Evolutionary conservation across 2,113 vertebrate species (phyloP).

Genomic region (Scopus umbretta): DNA sequence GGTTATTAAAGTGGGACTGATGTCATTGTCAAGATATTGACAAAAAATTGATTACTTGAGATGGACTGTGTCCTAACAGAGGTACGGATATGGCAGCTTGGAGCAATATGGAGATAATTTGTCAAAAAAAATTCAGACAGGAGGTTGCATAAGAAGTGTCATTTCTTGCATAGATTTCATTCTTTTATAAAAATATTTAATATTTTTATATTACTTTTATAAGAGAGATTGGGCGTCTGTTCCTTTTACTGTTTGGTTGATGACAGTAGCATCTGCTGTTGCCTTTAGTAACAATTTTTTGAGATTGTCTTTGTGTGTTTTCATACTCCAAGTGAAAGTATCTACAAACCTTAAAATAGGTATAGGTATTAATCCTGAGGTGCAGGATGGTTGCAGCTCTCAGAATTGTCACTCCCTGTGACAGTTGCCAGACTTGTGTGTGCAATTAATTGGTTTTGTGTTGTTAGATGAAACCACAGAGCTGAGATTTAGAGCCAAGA

Average conservation of each 20-base stretch:
- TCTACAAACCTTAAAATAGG: not conserved
- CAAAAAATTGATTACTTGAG: not conserved
- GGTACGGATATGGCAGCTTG: not conserved
- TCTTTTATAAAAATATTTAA: not conserved
- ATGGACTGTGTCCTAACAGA: not conserved
- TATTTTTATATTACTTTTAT: not conserved
- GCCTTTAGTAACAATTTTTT: not conserved
- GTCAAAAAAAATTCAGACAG: not conserved
- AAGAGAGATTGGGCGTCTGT: not conserved
- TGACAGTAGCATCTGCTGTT: not conserved
- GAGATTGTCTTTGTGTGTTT: not conserved
- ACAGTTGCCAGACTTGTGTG: not conserved
- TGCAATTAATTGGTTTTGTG: not conserved
- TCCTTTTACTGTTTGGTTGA: not conserved
- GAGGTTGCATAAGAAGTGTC: not conserved
- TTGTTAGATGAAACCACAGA: not conserved
- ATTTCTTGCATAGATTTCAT: not conserved
- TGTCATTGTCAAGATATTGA: not conserved
- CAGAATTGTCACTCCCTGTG: not conserved
- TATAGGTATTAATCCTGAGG: not conserved
- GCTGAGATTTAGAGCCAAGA: not conserved
- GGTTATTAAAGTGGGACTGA: not conserved
- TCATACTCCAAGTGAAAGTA: not conserved
- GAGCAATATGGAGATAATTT: not conserved
- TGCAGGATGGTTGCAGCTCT: not conserved